Conservation (phyloP, 2,797 vertebrate species). For the Paguma larvata region DNA sequence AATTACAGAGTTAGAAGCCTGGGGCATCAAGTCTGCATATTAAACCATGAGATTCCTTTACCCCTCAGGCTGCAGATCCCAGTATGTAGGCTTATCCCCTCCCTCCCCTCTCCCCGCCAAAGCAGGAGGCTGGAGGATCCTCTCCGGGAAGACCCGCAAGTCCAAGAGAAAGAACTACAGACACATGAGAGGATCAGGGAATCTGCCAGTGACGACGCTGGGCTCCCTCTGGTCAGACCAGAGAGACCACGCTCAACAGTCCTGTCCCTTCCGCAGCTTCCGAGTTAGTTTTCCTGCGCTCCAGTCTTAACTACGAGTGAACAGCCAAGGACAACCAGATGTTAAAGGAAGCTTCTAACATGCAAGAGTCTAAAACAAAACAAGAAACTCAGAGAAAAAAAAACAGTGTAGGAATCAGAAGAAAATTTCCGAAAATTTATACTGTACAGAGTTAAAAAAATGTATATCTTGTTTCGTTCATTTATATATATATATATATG, state of each 20-base stretch:
- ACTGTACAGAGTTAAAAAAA: constrained; percentile 32
- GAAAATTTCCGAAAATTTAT: constrained; percentile 28
- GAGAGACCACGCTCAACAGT: background rate
- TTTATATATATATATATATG: no score
- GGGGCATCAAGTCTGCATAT: background rate
- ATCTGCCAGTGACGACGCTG: background rate
- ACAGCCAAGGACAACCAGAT: background rate
- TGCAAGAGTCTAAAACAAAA: background rate
- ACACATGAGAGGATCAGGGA: background rate
- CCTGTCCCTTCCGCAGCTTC: background rate
- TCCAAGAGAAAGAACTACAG: background rate
- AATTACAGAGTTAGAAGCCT: background rate
- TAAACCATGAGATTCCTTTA: background rate
- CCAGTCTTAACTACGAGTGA: background rate
- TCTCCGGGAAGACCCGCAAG: background rate
- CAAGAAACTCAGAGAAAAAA: constrained; percentile 28
- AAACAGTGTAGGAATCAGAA: constrained; percentile 17
- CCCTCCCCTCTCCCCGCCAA: background rate
- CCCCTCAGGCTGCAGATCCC: background rate
- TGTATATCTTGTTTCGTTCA: no score
- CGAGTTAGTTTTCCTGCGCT: background rate
- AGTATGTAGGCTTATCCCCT: background rate
- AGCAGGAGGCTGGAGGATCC: background rate
- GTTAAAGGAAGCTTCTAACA: background rate
- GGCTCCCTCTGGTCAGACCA: background rate